Evolutionary conservation across 2,113 vertebrate species (phyloP), one percentile per base, ranked within the genome.

Genomic region (Ptilonorhynchus violaceus): DNA sequence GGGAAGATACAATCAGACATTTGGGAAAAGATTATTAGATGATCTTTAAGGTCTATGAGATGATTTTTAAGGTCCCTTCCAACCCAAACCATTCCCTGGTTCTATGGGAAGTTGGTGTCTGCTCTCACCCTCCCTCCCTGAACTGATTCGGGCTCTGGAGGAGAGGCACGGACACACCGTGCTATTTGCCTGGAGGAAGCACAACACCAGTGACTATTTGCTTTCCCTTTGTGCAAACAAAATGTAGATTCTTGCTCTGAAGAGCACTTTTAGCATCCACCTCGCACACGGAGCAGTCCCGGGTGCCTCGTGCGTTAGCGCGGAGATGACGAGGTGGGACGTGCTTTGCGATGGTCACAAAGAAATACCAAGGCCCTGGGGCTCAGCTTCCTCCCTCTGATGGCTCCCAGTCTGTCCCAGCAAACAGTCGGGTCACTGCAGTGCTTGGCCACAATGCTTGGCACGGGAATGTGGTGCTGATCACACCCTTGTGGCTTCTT

Each of bases 161-260:
- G 8, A 74, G 67, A 70, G 31, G 25, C 42, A 25, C 1, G 0
- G 47, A 60, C 49, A 47, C 31, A 8, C 18, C 0, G 1, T 89
- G 84, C 42, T 92, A 92, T 97, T 97, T 97, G 76, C 86, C 83
- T 85, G 60, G 33, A 81, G 79, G 39, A 33, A 84, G 8, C 30
- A 68, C 47, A 84, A 59, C 73, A 93, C 17, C 64, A 42, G 41
- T 89, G 89, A 92, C 91, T 96, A 93, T 97, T 96, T 97, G 68
- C 86, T 73, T 84, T 95, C 21, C 42, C 59, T 92, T 81, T 80
- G 53, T 63, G 80, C 83, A 95, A 95, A 95, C 75, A 73, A 73
- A 69, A 67, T 37, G 30, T 18, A 63, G 52, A 70, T 86, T 86
- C 73, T 39, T 63, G n/a, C 76, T 66, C 68, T 55, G 67, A 58